Evolutionary conservation across 2,888 invertebrate genomes (phyloP), one percentile per base, ranked within the genome.

Genomic region (Drosophila buzzatii): DNA sequence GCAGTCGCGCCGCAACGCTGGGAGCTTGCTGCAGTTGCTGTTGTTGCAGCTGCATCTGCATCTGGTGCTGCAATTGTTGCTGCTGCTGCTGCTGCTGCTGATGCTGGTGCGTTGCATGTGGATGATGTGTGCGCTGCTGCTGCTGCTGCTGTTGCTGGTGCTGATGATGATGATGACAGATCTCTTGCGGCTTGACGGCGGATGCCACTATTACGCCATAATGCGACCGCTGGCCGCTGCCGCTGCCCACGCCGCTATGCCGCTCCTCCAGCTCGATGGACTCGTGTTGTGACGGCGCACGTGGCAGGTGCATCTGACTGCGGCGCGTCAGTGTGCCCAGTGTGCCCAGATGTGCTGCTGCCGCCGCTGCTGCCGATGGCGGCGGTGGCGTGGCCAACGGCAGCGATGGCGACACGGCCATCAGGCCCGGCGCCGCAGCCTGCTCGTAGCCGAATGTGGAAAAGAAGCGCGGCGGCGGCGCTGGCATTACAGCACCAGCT

Each of bases 381-480:
- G 76, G 77, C 39, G 81, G 74, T 39, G 86, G 83, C 51, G 79
- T 73, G 2, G 68, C 41, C 44, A 73, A 55, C 31, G 79, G 81
- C 57, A 79, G 10, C 39, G 75, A 69, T 39, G 81, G 81, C 47
- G 90, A 81, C 35, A 81, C 72, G 47, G 83, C 77, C 31, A 80
- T 72, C 65, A 73, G 35, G 14, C 76, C 76, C 5, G 74, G 62
- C n/a, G 57, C 51, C 51, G 76, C 76, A 42, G 78, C 81, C 64
- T 84, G 84, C 74, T 93, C 93, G 64, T 93, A 93, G 66, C 93
- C 93, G 57, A 93, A 93, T 33, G 93, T 93, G 31, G 93, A 93
- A 69, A 93, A 93, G 63, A 93, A 91, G 4, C 92, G 90, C 8
- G 86, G 82, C 16, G 91, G 90, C 6, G 91, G 86, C 16, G 90